These are phyloP conservation scores for Redunca redunca DNA, from an alignment of 2,113 vertebrate genomes.

Conservation along the genomic window DNA sequence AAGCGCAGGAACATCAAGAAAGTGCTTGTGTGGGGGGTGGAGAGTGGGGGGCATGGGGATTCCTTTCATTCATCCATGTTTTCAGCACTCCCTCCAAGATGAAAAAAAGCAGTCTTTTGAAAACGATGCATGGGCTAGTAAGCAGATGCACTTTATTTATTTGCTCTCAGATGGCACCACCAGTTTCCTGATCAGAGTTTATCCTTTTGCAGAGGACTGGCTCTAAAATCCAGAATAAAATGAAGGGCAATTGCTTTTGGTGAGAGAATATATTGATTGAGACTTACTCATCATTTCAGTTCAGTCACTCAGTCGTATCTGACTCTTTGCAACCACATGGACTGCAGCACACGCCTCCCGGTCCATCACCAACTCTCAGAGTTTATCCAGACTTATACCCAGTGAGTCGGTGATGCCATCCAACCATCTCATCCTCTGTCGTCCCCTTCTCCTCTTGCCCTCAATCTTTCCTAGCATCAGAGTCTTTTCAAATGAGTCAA, in stretches of 20 bases:
- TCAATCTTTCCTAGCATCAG: neutral
- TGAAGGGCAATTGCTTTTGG: neutral
- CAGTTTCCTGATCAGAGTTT: neutral
- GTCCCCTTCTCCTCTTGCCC: neutral
- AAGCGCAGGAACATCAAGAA: rapidly evolving
- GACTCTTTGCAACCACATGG: neutral
- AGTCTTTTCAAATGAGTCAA: neutral
- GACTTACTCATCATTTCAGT: neutral
- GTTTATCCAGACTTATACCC: neutral
- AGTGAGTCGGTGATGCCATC: neutral
- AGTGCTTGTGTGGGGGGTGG: neutral
- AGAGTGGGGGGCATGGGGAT: neutral
- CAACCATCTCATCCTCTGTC: neutral
- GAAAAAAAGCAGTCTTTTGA: neutral
- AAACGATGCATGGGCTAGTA: neutral
- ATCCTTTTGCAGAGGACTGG: neutral
- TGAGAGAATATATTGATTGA: neutral
- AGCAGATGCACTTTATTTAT: neutral
- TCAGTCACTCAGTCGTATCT: neutral
- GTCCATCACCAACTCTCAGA: neutral
- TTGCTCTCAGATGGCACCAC: rapidly evolving
- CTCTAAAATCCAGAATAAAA: neutral
- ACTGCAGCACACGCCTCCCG: neutral
- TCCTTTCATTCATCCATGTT: rapidly evolving
- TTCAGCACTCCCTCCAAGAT: neutral